phyloP scores from a whole-genome alignment of 92 coral and sea anemone genomes.

The Nematostella vectensis region DNA sequence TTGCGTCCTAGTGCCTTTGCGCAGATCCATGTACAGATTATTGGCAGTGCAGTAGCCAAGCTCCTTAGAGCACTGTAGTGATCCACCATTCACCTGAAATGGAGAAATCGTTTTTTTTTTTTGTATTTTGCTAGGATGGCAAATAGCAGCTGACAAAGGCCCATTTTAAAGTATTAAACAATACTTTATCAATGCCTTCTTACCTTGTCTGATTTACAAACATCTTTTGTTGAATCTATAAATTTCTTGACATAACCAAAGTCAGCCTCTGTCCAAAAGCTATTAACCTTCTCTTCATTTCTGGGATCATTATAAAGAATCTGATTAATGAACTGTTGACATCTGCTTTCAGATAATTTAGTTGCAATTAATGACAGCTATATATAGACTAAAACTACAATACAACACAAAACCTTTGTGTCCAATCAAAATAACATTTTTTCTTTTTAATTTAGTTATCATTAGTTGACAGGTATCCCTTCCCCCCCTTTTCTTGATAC shows the following conservation, averaged over 20 bases:
- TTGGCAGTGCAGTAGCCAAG: constrained; percentile 69
- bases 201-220: constrained; percentile 48
- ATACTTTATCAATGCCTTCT: no score
- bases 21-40: constrained; percentile 75
- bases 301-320: constrained; percentile 13
- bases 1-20: constrained; percentile 29
- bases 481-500: no score
- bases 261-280: constrained; percentile 85
- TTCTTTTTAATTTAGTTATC: no score
- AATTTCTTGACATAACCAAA: constrained; percentile 88
- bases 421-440: background rate
- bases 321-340: background rate
- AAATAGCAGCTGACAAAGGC: no score
- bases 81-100: constrained; percentile 40
- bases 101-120: no score
- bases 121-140: no score
- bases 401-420: background rate
- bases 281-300: constrained; percentile 63
- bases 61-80: constrained; percentile 66
- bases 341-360: background rate
- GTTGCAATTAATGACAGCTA: background rate
- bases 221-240: constrained; percentile 38
- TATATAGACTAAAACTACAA: background rate
- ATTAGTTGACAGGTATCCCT: no score
- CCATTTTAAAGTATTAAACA: no score